Conservation (phyloP, 2,797 vertebrate species). For the Rhynchotus rufescens region DNA sequence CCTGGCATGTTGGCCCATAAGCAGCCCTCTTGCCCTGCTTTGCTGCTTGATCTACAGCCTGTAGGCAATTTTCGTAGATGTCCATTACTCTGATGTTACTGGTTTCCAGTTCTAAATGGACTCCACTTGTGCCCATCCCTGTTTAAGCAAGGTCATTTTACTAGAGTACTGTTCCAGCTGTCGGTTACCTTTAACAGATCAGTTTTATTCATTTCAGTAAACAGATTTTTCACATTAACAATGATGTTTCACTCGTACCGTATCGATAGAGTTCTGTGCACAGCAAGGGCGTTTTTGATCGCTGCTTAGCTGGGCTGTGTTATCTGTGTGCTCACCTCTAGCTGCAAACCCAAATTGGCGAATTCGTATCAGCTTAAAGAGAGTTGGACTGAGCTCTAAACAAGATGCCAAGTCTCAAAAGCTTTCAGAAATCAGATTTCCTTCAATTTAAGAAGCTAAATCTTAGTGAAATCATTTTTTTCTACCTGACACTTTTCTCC, state of each 20-base stretch:
- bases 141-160: background rate
- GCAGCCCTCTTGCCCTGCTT: background rate
- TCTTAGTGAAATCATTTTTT: background rate
- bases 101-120: background rate
- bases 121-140: background rate
- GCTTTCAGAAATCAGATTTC: constrained; percentile 35
- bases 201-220: background rate
- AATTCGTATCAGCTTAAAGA: background rate
- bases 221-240: background rate
- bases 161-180: background rate
- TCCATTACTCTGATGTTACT: background rate
- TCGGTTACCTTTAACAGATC: background rate
- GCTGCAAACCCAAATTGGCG: background rate
- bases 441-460: background rate
- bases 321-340: background rate
- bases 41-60: background rate
- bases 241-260: background rate
- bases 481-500: background rate
- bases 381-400: background rate
- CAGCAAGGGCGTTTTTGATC: background rate
- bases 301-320: background rate
- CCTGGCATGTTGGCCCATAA: background rate
- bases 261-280: background rate
- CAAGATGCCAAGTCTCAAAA: background rate
- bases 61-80: background rate